These are phyloP conservation scores for Leucoraja erinaceus DNA, from an alignment of 2,113 vertebrate species.

Conservation along the genomic window DNA sequence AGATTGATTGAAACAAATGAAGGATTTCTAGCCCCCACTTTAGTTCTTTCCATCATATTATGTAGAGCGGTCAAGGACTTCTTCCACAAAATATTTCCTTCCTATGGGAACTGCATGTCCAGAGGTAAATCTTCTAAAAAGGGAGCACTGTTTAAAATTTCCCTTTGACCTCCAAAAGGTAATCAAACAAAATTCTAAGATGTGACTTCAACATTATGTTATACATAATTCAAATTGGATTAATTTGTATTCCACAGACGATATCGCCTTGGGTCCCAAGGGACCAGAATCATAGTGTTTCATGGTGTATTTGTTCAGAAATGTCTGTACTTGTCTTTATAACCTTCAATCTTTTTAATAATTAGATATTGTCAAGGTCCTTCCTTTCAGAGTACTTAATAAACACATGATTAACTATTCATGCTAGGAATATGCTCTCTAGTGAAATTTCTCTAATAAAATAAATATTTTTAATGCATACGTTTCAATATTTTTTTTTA, in stretches of 20 bases:
- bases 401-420: background rate
- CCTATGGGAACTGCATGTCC: background rate
- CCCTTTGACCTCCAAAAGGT: conserved; percentile 19
- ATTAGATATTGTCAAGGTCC: conserved; percentile 26
- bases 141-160: background rate
- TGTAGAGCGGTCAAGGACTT: background rate
- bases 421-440: background rate
- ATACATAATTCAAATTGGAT: conserved; percentile 25
- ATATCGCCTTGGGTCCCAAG: background rate
- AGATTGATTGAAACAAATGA: background rate
- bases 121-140: background rate
- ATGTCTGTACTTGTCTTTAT: conserved; percentile 30
- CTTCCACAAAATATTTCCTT: background rate
- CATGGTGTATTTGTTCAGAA: conserved; percentile 16
- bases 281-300: conserved; percentile 16
- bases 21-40: background rate
- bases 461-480: background rate
- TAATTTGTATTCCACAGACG: conserved; percentile 34
- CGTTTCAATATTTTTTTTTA: background rate
- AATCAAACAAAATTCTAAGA: conserved; percentile 22
- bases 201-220: background rate
- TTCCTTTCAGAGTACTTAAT: conserved; percentile 30
- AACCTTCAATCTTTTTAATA: conserved; percentile 24
- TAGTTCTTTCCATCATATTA: background rate
- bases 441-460: background rate